A percentile compares a stretch with the other conserved stretches of the same genome.
Conservation (phyloP, 2,797 vertebrate species). For the Diceros bicornis region DNA sequence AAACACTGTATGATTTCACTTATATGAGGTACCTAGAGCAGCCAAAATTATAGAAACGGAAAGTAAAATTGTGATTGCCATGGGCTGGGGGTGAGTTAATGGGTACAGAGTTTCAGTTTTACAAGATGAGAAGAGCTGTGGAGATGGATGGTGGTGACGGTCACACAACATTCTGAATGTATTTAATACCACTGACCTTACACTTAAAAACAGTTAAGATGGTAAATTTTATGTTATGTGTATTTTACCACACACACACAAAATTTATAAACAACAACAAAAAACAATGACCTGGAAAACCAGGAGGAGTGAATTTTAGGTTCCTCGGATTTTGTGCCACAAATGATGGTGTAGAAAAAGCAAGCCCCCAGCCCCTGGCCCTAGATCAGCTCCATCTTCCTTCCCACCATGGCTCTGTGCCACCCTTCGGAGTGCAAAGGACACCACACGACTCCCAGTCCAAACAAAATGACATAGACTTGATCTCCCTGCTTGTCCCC, state of each 20-base stretch:
- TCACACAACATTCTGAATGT: not conserved
- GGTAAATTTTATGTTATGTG: not conserved
- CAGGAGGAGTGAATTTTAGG: not conserved
- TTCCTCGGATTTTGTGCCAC: not conserved
- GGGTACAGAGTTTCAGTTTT: not conserved
- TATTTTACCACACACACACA: not conserved
- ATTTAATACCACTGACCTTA: not conserved
- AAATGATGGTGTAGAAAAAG: not conserved
- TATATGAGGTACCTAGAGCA: not conserved
- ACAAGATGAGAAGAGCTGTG: not conserved
- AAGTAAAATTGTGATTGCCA: too few species aligned
- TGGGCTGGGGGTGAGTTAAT: not conserved
- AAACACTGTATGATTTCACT: not conserved
- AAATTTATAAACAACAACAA: not conserved
- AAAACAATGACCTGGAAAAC: not conserved
- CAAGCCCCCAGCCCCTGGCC: not conserved
- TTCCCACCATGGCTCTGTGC: not conserved
- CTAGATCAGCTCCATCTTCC: not conserved
- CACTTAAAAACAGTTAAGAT: not conserved
- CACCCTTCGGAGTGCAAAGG: not conserved
- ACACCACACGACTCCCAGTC: not conserved
- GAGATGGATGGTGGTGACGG: not conserved
- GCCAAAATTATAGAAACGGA: not conserved
- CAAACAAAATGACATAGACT: not conserved
- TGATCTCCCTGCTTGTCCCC: not conserved